Percentiles rank a stretch among this genome's conserved stretches.
Evolutionary conservation across 1,140 invertebrate species (phyloP).

Genomic region (Thaumatotibia leucotreta): DNA sequence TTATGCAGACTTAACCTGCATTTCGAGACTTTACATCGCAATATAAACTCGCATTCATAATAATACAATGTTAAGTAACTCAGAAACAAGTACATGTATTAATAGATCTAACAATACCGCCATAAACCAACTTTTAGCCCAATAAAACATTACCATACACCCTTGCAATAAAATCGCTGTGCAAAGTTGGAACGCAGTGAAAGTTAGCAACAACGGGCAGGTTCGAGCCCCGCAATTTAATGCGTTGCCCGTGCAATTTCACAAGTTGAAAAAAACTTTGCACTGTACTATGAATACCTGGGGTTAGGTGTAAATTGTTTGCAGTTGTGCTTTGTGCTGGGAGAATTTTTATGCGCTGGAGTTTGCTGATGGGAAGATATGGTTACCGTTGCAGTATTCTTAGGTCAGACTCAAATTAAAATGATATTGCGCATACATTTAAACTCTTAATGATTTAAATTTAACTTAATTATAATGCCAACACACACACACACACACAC

Average conservation of each 20-base stretch:
- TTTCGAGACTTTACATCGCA: too few relatives aligned
- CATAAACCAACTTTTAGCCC: not conserved
- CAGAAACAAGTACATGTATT: not conserved
- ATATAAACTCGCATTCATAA: too few relatives aligned
- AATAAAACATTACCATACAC: slow-evolving; percentile 8
- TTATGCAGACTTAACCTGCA: too few relatives aligned
- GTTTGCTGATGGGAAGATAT: too few relatives aligned
- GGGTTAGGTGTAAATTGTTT: not conserved
- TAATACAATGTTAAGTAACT: not conserved
- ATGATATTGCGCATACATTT: too few relatives aligned
- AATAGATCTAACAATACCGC: not conserved
- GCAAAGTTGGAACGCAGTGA: not conserved
- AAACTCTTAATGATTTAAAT: too few relatives aligned
- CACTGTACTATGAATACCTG: slow-evolving; percentile 5
- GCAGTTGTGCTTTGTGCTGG: not conserved
- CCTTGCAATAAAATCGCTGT: slow-evolving; percentile 10
- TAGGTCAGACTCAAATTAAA: too few relatives aligned
- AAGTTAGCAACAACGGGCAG: slow-evolving; percentile 10
- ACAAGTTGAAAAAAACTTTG: slow-evolving; percentile 12
- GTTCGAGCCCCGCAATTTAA: slow-evolving; percentile 11
- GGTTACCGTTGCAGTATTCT: too few relatives aligned
- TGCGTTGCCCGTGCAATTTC: slow-evolving; percentile 11
- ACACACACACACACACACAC: too few relatives aligned
- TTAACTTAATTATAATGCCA: too few relatives aligned
- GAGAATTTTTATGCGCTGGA: not conserved